Percentiles rank a stretch among this genome's conserved stretches.
These are phyloP conservation scores for Dunckerocampus dactyliophorus DNA, from an alignment of 2,113 vertebrate genomes.

Conservation along the genomic window DNA sequence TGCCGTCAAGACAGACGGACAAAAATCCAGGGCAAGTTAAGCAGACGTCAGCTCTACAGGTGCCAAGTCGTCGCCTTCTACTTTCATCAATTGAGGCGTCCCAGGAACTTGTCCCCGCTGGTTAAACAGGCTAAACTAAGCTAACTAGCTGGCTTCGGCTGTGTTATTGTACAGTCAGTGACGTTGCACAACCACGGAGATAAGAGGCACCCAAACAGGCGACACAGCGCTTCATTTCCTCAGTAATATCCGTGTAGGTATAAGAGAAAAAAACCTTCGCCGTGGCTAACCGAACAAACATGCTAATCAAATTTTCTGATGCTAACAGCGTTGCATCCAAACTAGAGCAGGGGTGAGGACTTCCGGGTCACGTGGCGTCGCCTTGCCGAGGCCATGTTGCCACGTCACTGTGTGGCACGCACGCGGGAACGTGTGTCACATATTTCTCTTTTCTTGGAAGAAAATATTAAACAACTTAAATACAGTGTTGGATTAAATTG, in stretches of 20 bases:
- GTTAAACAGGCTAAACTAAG: conserved; percentile 31
- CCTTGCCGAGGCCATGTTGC: too few relatives aligned
- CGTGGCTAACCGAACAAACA: neutral
- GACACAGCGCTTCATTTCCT: neutral
- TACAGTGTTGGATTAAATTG: too few relatives aligned
- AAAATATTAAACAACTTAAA: too few relatives aligned
- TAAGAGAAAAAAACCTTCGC: too few relatives aligned
- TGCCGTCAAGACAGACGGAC: neutral
- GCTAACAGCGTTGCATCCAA: too few relatives aligned
- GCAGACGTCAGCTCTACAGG: neutral
- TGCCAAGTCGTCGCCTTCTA: neutral
- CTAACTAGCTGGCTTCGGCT: conserved; percentile 35
- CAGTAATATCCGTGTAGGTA: neutral
- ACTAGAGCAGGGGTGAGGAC: neutral
- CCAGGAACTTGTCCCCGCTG: conserved; percentile 22
- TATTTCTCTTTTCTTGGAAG: too few relatives aligned
- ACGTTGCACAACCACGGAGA: neutral
- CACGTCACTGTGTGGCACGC: neutral
- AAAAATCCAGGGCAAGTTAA: neutral
- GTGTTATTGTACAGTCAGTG: neutral
- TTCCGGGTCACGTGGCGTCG: conserved; percentile 6
- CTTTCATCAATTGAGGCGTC: neutral
- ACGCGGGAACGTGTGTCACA: too few relatives aligned
- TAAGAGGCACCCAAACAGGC: neutral
- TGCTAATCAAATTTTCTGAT: neutral